Evolutionary conservation across 1,140 invertebrate genomes (phyloP).

Genomic region (Drosophila athabasca): DNA sequence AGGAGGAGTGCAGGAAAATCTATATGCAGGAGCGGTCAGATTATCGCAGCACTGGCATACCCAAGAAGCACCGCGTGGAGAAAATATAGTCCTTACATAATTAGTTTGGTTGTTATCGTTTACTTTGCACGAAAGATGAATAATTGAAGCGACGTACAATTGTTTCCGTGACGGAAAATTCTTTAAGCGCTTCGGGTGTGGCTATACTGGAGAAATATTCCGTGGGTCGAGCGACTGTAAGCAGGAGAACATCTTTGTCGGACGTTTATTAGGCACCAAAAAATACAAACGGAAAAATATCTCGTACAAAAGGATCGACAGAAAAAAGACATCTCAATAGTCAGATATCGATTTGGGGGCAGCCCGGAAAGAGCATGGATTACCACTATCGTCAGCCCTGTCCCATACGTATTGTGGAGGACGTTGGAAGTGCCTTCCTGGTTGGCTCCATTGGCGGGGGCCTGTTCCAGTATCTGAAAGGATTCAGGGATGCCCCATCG

Average conservation of each 20-base stretch:
- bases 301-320: too few species aligned
- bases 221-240: conserved; percentile 44
- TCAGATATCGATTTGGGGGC: neutral
- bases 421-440: conserved; percentile 69
- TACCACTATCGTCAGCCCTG: conserved; percentile 66
- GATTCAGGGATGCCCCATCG: conserved; percentile 59
- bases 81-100: conserved; percentile 56
- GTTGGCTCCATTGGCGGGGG: conserved; percentile 66
- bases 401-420: conserved; percentile 69
- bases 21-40: conserved; percentile 92
- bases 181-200: conserved; percentile 38
- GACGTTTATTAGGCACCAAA: conserved; percentile 54
- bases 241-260: conserved; percentile 74
- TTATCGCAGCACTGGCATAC: conserved; percentile 91
- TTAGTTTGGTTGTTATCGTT: conserved; percentile 60
- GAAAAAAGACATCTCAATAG: too few species aligned
- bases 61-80: conserved; percentile 85
- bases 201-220: conserved; percentile 13
- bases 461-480: conserved; percentile 60
- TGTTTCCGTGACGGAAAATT: conserved; percentile 65
- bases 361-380: conserved; percentile 35
- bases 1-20: conserved; percentile 88
- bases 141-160: conserved; percentile 75
- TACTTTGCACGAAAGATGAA: conserved; percentile 73
- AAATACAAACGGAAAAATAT: too few species aligned